Evolutionary conservation across 2,888 invertebrate species (phyloP), one percentile per base, ranked within the genome.

Genomic region (Drosophila formosana): DNA sequence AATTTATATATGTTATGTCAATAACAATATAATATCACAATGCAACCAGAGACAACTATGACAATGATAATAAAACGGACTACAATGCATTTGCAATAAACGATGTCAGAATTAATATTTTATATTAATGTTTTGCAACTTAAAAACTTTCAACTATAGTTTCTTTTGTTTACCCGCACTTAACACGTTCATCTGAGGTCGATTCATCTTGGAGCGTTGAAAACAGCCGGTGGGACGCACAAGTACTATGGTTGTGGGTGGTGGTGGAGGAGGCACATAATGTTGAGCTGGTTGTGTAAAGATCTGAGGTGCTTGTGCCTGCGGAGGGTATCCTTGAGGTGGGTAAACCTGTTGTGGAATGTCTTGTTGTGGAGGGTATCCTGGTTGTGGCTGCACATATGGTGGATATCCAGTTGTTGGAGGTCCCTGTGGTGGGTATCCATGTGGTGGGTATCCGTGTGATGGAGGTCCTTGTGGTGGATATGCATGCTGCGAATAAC

Each of bases 151-250:
- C 18, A 18, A 18, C 18, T 18, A 18, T 18, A 18, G 2, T 18
- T 18, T 18, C 18, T 18, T 18, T 18, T 18, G 18, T 1, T 64
- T 50, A 89, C 85, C 85, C 5, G 80, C 46, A 25, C 23, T 60
- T 3, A 88, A 32, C 4, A 57, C 68, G 50, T 77, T 74, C 26
- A 39, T 28, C 45, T 83, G 89, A 0, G 82, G 72, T 25, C 65
- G 68, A 52, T 88, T 88, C 11, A n/a, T 66, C 13, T 34, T 49
- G 18, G 13, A 32, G n/a, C 62, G 61, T 3, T 39, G 47, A 3
- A n/a, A 75, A 39, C 81, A 83, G 8, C 77, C 73, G 3, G 3
- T 45, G 4, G 74, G 56, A 11, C 61, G 64, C 7, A 18, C 37
- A 26, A 64, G 45, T 2, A 53, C n/a, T n/a, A 55, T 32, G 11